phyloP scores from a whole-genome alignment of 2,888 invertebrate species.

The Drosophila prostipennis region DNA sequence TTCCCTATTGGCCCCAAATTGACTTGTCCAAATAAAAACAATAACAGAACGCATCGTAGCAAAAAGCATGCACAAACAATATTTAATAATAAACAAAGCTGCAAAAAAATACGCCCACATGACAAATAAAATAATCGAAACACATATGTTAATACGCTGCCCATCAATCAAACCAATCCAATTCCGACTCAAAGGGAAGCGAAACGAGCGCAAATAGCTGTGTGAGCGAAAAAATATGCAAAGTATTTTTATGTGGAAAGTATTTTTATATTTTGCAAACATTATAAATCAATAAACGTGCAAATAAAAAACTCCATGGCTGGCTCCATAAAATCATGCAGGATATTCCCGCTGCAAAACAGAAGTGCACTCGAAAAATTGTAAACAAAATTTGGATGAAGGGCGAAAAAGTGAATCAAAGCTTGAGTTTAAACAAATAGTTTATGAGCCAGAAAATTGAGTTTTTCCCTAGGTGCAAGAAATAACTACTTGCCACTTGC shows the following conservation, averaged over 20 bases:
- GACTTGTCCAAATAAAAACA: slow-evolving; percentile 37
- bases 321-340: slow-evolving; percentile 9
- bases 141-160: slow-evolving; percentile 55
- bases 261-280: slow-evolving; percentile 59
- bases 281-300: slow-evolving; percentile 61
- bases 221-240: slow-evolving; percentile 54
- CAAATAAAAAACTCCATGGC: slow-evolving; percentile 19
- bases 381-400: slow-evolving; percentile 41
- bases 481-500: slow-evolving; percentile 64
- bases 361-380: slow-evolving; percentile 16
- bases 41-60: slow-evolving; percentile 10
- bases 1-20: slow-evolving; percentile 20
- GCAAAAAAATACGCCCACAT: slow-evolving; percentile 6
- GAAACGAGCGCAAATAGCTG: slow-evolving; percentile 32
- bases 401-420: slow-evolving; percentile 61
- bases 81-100: slow-evolving; percentile 41
- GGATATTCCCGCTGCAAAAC: background rate
- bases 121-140: slow-evolving; percentile 32
- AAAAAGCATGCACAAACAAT: slow-evolving; percentile 39
- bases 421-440: slow-evolving; percentile 71
- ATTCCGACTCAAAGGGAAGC: slow-evolving; percentile 52
- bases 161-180: slow-evolving; percentile 68
- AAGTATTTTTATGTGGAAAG: slow-evolving; percentile 53
- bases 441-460: slow-evolving; percentile 75
- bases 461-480: slow-evolving; percentile 45